Percentiles rank a stretch among this genome's conserved stretches.
Conservation (phyloP, 2,888 invertebrate species). For the Monochamus alternatus region DNA sequence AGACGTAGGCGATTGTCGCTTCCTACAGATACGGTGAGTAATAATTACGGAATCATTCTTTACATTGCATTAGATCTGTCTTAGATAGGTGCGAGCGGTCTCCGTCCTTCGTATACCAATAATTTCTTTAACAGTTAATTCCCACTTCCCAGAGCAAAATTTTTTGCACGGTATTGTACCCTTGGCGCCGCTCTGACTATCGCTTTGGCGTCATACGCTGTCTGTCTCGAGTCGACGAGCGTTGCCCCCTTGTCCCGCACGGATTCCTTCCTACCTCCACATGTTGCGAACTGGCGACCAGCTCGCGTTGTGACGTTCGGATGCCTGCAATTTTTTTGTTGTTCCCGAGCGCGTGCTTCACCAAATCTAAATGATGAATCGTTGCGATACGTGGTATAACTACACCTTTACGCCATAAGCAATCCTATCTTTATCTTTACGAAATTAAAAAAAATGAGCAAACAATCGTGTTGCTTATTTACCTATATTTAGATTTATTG, state of each 20-base stretch:
- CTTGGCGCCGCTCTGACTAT: constrained; percentile 71
- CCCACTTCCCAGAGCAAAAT: constrained; percentile 50
- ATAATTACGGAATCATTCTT: constrained; percentile 26
- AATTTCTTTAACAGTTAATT: constrained; percentile 26
- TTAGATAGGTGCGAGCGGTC: not conserved
- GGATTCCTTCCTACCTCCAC: constrained; percentile 61
- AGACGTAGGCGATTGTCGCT: constrained; percentile 57
- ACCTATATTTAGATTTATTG: too few relatives aligned
- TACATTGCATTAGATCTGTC: constrained; percentile 1
- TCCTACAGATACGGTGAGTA: constrained; percentile 57
- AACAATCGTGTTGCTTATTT: too few relatives aligned
- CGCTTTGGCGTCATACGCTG: constrained; percentile 72
- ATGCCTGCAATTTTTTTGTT: too few relatives aligned
- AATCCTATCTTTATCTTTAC: too few relatives aligned
- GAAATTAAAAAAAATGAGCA: too few relatives aligned
- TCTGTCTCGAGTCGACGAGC: constrained; percentile 66
- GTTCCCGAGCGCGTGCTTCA: too few relatives aligned
- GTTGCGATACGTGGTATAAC: too few relatives aligned
- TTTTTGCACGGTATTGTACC: constrained; percentile 70
- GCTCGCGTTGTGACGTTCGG: too few relatives aligned
- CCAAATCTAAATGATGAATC: too few relatives aligned
- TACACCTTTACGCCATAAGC: too few relatives aligned
- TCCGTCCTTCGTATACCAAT: not conserved
- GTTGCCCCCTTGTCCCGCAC: constrained; percentile 64
- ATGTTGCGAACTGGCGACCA: constrained; percentile 51